Conservation (phyloP, 2,888 invertebrate species). For the Tubulanus polymorphus region DNA sequence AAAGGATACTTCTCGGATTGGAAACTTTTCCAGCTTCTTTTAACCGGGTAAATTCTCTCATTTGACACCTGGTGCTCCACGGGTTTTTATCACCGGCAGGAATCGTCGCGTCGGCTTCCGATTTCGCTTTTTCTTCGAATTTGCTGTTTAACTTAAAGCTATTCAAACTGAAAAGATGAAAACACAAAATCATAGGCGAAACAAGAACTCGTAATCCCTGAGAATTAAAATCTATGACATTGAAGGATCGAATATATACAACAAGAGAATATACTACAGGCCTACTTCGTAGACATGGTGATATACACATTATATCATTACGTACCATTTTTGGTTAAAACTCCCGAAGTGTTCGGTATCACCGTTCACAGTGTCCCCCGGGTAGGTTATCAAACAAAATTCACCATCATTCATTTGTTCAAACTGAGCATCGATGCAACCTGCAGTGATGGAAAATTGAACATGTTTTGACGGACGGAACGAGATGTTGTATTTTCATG, state of each 20-base stretch:
- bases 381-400: slow-evolving; percentile 55
- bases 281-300: too few species aligned
- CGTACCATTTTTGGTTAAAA: too few species aligned
- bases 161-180: too few species aligned
- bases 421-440: slow-evolving; percentile 54
- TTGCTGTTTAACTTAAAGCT: neutral
- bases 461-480: too few species aligned
- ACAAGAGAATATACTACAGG: too few species aligned
- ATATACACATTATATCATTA: too few species aligned
- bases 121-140: slow-evolving; percentile 48
- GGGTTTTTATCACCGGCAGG: slow-evolving; percentile 51
- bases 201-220: too few species aligned
- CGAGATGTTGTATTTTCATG: too few species aligned
- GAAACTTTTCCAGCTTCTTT: slow-evolving; percentile 28
- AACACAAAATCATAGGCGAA: too few species aligned
- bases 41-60: slow-evolving; percentile 53
- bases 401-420: slow-evolving; percentile 57
- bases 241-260: too few species aligned
- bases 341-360: too few species aligned
- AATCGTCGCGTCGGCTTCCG: neutral
- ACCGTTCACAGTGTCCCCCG: slow-evolving; percentile 47
- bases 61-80: slow-evolving; percentile 59
- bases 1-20: slow-evolving; percentile 39
- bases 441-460: slow-evolving; percentile 27
- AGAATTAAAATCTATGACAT: too few species aligned